Evolutionary conservation across 1,140 invertebrate species (phyloP), one percentile per base, ranked within the genome.

Genomic region (Pectinophora gossypiella): DNA sequence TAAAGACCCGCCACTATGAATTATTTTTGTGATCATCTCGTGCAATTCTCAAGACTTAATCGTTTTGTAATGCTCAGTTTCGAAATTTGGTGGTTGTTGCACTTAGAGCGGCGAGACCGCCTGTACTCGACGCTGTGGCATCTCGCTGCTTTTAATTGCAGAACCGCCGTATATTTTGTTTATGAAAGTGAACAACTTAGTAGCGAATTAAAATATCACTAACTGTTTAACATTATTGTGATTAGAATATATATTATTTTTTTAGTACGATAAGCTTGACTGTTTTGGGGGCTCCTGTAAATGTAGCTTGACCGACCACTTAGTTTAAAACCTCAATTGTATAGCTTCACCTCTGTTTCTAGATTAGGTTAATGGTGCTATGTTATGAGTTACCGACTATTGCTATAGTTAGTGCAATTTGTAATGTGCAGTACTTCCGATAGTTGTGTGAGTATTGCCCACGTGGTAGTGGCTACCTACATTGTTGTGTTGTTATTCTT

Each of bases 1-100:
- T 76, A 76, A 78, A 78, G 75, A 75, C 71, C 64, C 49, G 49
- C 59, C 61, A 16, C n/a, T 6, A 18, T 40, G 36, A 40, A 12
- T 40, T 64, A 32, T 48, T 19, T 47, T 51, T 54, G 51, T 54
- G 51, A 53, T 59, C 19, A 21, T 19, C 21, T 36, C 40, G 54
- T 55, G 47, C 54, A 46, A 50, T 49, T 40, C 16, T 10, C 36
- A 40, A 40, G 16, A 40, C 27, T 50, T 40, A 40, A 1, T 12
- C 1, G 16, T 18, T 15, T 16, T 40, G 15, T 16, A 40, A 15
- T 40, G 36, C 36, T 18, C 36, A 40, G 10, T 18, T 18, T 40
- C 2, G 2, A 40, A 40, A 23, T 23, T 23, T 23, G 22, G 22
- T 23, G 22, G 27, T 9, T 32, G 27, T 32, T 12, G n/a, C n/a